Evolutionary conservation across 1,140 invertebrate species (phyloP), one percentile per base, ranked within the genome.

Genomic region (Drosophila varians): DNA sequence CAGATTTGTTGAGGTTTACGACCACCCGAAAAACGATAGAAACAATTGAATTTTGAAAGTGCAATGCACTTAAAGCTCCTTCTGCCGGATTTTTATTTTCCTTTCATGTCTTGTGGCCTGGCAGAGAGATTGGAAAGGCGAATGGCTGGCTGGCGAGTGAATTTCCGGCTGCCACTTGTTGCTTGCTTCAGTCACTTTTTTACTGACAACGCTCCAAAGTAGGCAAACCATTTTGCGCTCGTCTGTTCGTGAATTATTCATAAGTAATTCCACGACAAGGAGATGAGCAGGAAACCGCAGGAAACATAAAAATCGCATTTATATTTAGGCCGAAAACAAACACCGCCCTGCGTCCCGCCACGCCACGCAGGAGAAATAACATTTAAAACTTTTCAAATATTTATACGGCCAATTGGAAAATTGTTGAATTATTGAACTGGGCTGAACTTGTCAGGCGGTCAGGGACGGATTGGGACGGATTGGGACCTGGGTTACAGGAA

Each of bases 281-380:
- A 9, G 11, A 14, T 38, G 26, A 53, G 26, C 45, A 16, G n/a
- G n/a, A n/a, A 43, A 42, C 52, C 52, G 25, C 46, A 38, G 23
- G 26, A 45, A 74, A 74, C 71, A 75, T 74, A 75, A 74, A 74
- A 75, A 69, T 52, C 28, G 55, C 71, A 75, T 75, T 74, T 75
- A 53, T 60, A 75, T 74, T 72, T 61, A 61, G 56, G 71, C 47
- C 40, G 31, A 48, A 54, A 47, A 51, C 54, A 71, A 72, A 71
- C 68, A 48, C 28, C 28, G n/a, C 25, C 36, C 57, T 8, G 4
- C 45, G 9, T n/a, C 53, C 18, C 0, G 9, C 9, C 25, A 28
- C n/a, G 26, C 21, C 21, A 6, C 43, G 28, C 6, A 2, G 12
- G 5, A 49, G 57, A n/a, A 66, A 66, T 36, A 66, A 68, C 64